Evolutionary conservation across 2,888 invertebrate genomes (phyloP).

Genomic region (Cistogaster globosa): DNA sequence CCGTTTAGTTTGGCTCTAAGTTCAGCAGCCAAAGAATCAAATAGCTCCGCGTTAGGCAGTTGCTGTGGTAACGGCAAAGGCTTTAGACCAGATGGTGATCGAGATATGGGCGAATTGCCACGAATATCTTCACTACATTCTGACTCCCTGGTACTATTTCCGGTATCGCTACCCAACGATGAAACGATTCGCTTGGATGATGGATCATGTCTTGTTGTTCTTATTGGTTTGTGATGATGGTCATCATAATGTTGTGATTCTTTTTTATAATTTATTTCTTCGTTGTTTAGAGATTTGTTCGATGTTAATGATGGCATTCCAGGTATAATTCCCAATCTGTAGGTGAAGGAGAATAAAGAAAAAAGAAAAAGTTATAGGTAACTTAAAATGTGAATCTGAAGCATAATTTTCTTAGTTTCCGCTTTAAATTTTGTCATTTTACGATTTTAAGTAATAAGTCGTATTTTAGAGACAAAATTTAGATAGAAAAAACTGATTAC

Average conservation of each 20-base stretch:
- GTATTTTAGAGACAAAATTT: too few relatives aligned
- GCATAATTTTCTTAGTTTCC: too few relatives aligned
- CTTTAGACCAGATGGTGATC: conserved; percentile 77
- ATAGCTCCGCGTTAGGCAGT: conserved; percentile 88
- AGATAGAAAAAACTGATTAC: too few relatives aligned
- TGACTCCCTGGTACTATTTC: conserved; percentile 87
- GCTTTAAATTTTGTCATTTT: too few relatives aligned
- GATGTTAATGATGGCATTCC: conserved; percentile 74
- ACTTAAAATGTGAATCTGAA: too few relatives aligned
- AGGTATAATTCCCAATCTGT: conserved; percentile 79
- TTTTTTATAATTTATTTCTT: conserved; percentile 70
- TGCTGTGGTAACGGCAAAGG: conserved; percentile 71
- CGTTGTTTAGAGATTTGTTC: conserved; percentile 71
- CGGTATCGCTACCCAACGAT: conserved; percentile 89
- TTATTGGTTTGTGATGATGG: conserved; percentile 76
- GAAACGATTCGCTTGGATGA: conserved; percentile 86
- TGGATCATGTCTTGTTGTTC: conserved; percentile 78
- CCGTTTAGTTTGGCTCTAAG: conserved; percentile 89
- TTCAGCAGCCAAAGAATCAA: conserved; percentile 96
- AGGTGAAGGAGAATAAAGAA: not conserved
- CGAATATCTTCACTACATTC: conserved; percentile 87
- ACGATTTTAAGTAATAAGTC: too few relatives aligned
- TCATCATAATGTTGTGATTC: conserved; percentile 85
- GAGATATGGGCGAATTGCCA: conserved; percentile 80
- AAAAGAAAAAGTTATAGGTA: too few relatives aligned